Conservation (phyloP, 2,113 vertebrate species). For the Corythoichthys intestinalis region DNA sequence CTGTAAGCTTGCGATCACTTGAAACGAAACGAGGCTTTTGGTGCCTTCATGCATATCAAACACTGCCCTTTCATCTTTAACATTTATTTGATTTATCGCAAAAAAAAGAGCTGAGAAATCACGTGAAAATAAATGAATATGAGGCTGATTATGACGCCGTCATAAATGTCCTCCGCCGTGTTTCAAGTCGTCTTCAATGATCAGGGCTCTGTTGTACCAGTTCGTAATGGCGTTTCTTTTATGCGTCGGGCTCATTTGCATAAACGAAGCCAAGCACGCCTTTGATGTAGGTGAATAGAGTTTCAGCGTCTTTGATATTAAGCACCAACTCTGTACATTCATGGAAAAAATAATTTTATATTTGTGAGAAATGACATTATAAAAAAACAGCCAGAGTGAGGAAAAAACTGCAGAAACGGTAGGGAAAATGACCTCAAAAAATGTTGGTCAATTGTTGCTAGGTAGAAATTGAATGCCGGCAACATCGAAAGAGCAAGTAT, state of each 20-base stretch:
- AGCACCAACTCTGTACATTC: background rate
- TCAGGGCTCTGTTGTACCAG: slow-evolving; percentile 79
- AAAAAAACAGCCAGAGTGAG: too few species aligned
- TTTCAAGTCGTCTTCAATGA: slow-evolving; percentile 94
- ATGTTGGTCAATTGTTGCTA: background rate
- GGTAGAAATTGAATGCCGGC: background rate
- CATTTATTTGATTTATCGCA: slow-evolving; percentile 43
- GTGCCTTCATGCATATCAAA: slow-evolving; percentile 69
- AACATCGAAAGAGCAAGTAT: background rate
- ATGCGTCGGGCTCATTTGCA: slow-evolving; percentile 84
- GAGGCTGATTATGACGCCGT: slow-evolving; percentile 82
- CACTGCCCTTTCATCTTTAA: slow-evolving; percentile 57
- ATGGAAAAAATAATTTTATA: background rate
- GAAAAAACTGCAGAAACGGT: background rate
- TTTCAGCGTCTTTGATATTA: slow-evolving; percentile 38
- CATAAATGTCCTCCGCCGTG: slow-evolving; percentile 60
- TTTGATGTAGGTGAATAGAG: slow-evolving; percentile 55
- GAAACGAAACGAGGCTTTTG: slow-evolving; percentile 64
- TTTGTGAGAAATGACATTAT: too few species aligned
- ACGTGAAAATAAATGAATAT: slow-evolving; percentile 46
- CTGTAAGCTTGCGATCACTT: slow-evolving; percentile 88
- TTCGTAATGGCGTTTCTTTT: slow-evolving; percentile 86
- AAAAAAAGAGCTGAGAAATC: slow-evolving; percentile 46
- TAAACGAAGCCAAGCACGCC: slow-evolving; percentile 57
- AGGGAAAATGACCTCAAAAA: background rate